phyloP scores from a whole-genome alignment of 2,888 invertebrate species.

The Trachelus stipa region DNA sequence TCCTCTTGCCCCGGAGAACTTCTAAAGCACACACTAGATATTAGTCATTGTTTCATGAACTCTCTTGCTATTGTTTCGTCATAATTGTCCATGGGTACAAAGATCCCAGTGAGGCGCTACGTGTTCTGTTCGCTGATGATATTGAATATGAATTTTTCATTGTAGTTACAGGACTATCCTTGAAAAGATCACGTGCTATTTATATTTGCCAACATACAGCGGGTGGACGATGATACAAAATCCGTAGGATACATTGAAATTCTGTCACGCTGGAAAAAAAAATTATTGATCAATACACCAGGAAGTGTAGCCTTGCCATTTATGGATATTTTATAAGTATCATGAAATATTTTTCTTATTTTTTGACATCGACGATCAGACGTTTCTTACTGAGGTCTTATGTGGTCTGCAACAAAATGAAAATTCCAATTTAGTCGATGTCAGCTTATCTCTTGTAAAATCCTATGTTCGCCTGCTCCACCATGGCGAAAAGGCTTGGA shows the following conservation, averaged over 20 bases:
- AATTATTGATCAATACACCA: background rate
- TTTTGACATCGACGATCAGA: background rate
- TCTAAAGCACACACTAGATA: background rate
- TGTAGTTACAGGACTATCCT: background rate
- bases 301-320: background rate
- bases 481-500: background rate
- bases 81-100: background rate
- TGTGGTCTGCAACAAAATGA: background rate
- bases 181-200: background rate
- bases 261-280: background rate
- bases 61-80: background rate
- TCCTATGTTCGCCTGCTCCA: background rate
- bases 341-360: background rate
- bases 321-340: background rate
- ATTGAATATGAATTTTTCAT: background rate
- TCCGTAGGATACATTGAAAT: background rate
- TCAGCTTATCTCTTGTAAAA: background rate
- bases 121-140: background rate
- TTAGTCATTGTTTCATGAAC: background rate
- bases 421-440: background rate
- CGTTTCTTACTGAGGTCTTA: background rate
- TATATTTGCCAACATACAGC: background rate
- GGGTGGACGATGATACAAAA: no score
- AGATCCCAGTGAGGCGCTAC: background rate
- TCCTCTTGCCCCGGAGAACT: background rate